Evolutionary conservation across 2,113 vertebrate species (phyloP), one percentile per base, ranked within the genome.

Genomic region (Macrotus californicus): DNA sequence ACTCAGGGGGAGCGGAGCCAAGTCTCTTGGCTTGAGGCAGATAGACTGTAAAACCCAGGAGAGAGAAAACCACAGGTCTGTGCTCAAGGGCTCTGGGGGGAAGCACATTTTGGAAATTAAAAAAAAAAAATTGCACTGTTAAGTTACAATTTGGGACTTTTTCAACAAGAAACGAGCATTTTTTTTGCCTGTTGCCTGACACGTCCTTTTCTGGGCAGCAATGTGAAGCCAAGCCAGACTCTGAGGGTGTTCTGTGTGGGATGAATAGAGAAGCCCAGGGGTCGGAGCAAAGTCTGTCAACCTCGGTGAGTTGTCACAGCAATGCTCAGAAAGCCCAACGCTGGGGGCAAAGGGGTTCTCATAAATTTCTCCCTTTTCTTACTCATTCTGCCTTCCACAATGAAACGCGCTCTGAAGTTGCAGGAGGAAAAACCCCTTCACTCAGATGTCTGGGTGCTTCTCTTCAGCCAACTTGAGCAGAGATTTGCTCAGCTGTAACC

Each of bases 51-150:
- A 97, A 97, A 93, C 79, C 75, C 82, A 26, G 77, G 93, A 89
- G 97, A 83, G 85, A 94, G 82, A 94, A 96, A 97, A 97, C 97
- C 96, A 0, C 97, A 97, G 94, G 96, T 75, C 93, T 94, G 79
- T 76, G 95, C 91, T 96, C 88, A 89, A 76, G 95, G 93, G 70
- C 93, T 94, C 77, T 56, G 75, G 96, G 73, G 89, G 77, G 26
- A 88, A 94, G 86, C 96, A 97, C 85, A 96, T 94, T 97, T 94
- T 95, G 88, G 82, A 89, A 93, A 96, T 85, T 22, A 19, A 84
- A 93, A 87, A 81, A 61, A 67, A 79, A 54, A 94, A 76, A 90
- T 80, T 48, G 52, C 67, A 66, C 84, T 88, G 85, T 82, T 69
- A 92, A 93, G 91, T 95, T 97, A 95, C 48, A 70, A 61, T 87